Evolutionary conservation across 2,113 vertebrate genomes (phyloP).

Genomic region (Rhinichthys klamathensis): DNA sequence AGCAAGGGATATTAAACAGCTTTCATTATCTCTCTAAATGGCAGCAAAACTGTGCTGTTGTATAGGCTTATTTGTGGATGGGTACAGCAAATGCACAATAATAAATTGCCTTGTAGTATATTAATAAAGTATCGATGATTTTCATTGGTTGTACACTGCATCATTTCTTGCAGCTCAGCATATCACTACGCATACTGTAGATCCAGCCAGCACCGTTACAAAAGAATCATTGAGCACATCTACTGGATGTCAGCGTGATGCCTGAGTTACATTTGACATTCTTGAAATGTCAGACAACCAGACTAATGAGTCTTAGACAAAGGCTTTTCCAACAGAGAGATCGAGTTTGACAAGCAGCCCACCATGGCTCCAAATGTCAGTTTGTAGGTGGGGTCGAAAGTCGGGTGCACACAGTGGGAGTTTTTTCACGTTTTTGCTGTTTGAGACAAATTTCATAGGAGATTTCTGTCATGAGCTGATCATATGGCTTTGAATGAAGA

Average conservation of each 20-base stretch:
- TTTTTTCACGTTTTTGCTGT: constrained; percentile 4
- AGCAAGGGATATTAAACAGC: not conserved
- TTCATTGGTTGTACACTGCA: not conserved
- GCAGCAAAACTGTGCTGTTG: not conserved
- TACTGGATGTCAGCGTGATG: constrained; percentile 66
- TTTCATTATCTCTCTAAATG: not conserved
- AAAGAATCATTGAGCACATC: constrained; percentile 72
- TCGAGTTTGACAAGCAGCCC: constrained; percentile 20
- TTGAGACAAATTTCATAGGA: not conserved
- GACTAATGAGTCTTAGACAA: constrained; percentile 57
- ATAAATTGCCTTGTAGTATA: not conserved
- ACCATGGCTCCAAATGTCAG: constrained; percentile 45
- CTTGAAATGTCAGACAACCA: constrained; percentile 76
- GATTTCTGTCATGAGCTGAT: not conserved
- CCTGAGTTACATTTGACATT: constrained; percentile 73
- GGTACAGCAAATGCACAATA: not conserved
- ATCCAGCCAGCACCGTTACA: constrained; percentile 54
- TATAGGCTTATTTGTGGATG: not conserved
- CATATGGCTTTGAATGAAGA: not conserved
- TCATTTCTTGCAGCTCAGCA: not conserved
- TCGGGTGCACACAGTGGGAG: not conserved
- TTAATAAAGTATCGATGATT: not conserved
- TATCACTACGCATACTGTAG: not conserved
- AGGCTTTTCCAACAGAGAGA: constrained; percentile 38
- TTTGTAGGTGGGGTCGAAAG: constrained; percentile 39